Conservation (phyloP, 2,113 vertebrate species). For the Hippopotamus amphibius region DNA sequence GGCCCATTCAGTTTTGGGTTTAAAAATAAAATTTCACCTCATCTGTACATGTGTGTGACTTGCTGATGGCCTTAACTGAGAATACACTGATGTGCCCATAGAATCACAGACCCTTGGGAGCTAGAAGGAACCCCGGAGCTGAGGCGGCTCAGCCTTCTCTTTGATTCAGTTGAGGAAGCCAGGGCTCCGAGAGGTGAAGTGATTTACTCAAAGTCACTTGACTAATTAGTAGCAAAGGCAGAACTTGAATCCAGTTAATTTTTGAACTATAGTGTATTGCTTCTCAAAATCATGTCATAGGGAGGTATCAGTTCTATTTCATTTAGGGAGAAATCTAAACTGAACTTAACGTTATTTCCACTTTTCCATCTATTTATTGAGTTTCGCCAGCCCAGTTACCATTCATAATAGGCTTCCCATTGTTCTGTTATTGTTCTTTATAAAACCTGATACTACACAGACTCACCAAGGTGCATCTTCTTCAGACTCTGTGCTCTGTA, state of each 20-base stretch:
- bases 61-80: not conserved
- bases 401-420: not conserved
- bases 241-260: not conserved
- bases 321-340: not conserved
- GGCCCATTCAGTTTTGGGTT: not conserved
- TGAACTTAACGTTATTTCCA: not conserved
- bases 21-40: not conserved
- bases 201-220: not conserved
- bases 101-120: not conserved
- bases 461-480: not conserved
- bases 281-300: not conserved
- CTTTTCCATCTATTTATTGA: not conserved
- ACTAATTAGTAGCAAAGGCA: not conserved
- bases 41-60: not conserved
- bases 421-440: constrained; percentile 2
- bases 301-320: not conserved
- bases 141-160: not conserved
- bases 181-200: not conserved
- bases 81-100: not conserved
- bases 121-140: not conserved
- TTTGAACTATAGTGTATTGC: not conserved
- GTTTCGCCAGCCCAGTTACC: not conserved
- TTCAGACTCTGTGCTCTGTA: not conserved
- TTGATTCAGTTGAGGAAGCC: not conserved
- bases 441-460: not conserved